These are phyloP conservation scores for Camelus dromedarius DNA, from an alignment of 2,113 vertebrate genomes.

Conservation along the genomic window DNA sequence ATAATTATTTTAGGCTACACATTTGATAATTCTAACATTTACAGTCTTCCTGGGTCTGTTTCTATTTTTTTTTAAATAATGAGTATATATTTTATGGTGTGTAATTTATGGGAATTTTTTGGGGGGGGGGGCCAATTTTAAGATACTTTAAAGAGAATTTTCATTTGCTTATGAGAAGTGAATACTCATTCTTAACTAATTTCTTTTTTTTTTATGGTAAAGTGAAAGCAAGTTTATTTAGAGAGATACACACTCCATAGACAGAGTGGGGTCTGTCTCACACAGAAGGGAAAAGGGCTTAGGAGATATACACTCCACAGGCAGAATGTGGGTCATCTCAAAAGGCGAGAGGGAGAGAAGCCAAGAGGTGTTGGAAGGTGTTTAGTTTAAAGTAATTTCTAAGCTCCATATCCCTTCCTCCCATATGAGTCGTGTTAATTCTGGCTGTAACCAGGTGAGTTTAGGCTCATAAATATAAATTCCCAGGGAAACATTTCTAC, in stretches of 20 bases:
- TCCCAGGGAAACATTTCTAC: not conserved
- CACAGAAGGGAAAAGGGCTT: too few relatives aligned
- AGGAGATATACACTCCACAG: too few relatives aligned
- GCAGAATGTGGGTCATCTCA: too few relatives aligned
- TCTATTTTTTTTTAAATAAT: not conserved
- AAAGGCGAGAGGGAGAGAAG: too few relatives aligned
- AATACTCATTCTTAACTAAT: not conserved
- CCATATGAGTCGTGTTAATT: not conserved
- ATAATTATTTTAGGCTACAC: not conserved
- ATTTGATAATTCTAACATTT: constrained; percentile 27
- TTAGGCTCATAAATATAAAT: not conserved
- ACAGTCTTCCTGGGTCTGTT: not conserved
- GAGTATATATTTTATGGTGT: not conserved
- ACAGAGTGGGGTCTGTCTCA: too few relatives aligned
- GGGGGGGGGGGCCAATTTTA: not conserved
- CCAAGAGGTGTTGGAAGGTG: too few relatives aligned
- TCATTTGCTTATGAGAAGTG: not conserved
- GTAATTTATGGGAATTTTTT: not conserved
- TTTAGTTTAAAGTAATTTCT: not conserved
- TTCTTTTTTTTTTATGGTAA: not conserved
- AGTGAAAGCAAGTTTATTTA: too few relatives aligned
- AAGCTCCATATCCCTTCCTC: not conserved
- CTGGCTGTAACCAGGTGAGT: not conserved
- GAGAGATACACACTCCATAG: too few relatives aligned
- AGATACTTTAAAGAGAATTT: not conserved